Evolutionary conservation across 2,797 vertebrate genomes (phyloP).

Genomic region (Hemitrygon akajei): DNA sequence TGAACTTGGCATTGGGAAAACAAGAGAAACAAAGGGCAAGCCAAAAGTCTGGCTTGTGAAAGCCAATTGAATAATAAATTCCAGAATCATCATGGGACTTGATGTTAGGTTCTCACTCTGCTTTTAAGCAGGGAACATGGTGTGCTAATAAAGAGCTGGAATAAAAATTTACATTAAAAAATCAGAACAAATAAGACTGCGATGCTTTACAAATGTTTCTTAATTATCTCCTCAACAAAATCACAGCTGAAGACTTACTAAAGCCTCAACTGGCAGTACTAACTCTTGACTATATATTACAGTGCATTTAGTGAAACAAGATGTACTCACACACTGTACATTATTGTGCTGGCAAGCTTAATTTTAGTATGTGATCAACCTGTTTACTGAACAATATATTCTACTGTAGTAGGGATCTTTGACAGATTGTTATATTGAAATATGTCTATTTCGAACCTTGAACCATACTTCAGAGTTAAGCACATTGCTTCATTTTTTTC

Average conservation of each 20-base stretch:
- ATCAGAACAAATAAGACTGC: not conserved
- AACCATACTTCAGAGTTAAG: not conserved
- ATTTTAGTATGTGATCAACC: not conserved
- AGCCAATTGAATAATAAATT: not conserved
- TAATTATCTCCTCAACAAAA: not conserved
- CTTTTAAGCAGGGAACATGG: not conserved
- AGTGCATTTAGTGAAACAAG: not conserved
- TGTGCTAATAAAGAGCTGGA: not conserved
- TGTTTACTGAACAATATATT: constrained; percentile 21
- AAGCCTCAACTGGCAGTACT: not conserved
- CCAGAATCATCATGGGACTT: not conserved
- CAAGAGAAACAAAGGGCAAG: not conserved
- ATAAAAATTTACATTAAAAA: not conserved
- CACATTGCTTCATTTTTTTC: not conserved
- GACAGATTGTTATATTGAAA: not conserved
- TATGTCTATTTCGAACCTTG: not conserved
- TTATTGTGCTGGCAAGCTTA: constrained; percentile 20
- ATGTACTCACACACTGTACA: not conserved
- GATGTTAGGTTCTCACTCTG: not conserved
- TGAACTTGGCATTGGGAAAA: too few species aligned
- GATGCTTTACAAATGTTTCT: constrained; percentile 9
- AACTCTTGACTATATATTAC: not conserved
- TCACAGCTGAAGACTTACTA: not conserved
- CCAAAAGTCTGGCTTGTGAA: not conserved
- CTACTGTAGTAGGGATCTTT: not conserved